Evolutionary conservation across 2,888 invertebrate genomes (phyloP), one percentile per base, ranked within the genome.

Genomic region (Ectobius pallidus): DNA sequence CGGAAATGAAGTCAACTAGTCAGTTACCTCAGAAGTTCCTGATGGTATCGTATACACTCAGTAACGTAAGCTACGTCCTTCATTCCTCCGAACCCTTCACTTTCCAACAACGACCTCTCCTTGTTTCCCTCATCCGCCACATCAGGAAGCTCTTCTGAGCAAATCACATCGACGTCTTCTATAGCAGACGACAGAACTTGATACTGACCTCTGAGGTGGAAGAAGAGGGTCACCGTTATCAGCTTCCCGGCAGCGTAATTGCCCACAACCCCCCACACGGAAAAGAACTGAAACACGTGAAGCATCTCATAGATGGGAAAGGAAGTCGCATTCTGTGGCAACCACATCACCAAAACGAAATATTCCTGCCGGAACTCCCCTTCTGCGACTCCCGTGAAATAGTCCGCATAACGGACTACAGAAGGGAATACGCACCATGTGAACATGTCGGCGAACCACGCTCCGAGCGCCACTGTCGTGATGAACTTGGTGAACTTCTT

Each of bases 371-470:
- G 58, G 2, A 30, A 16, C 30, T 58, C 30, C 0, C 9, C 32
- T 55, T 1, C 27, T 25, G 9, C n/a, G 2, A 30, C 58, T 16
- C 27, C 58, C 1, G n/a, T 3, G 1, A 58, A 58, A 58, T 58
- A 58, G 0, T 2, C 58, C 2, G 27, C 3, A 16, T 58, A 58
- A 27, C 58, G 0, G 1, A 58, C 27, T 30, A 58, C 27, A n/a
- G 58, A 58, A 14, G 58, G 58, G n/a, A 58, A 30, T 7, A 58
- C 58, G 27, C 58, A 58, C 58, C 58, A 58, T 3, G 58, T 58
- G 1, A 11, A 25, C 58, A 58, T 58, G n/a, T 58, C 58, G n/a
- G 58, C 58, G 6, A 58, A 25, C 4, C 25, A 58, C 1, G 58
- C 58, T n/a, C n/a, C 58, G 11, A 27, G 14, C 6, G 58, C 58